Conservation (phyloP, 2,888 invertebrate species). For the Nipponacmea schrenckii region DNA sequence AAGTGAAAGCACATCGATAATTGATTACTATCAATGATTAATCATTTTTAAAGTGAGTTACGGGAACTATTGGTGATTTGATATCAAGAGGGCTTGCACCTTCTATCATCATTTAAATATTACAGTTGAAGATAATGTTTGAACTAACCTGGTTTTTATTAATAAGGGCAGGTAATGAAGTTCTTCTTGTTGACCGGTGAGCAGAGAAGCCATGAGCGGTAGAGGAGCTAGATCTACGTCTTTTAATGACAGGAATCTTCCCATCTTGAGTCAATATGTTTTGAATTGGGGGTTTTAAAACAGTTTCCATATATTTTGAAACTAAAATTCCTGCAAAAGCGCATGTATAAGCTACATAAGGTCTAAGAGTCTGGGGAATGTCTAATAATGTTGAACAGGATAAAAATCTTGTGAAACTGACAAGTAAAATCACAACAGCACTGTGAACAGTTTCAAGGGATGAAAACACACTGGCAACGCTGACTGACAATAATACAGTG, state of each 20-base stretch:
- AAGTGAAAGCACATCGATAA: too few relatives aligned
- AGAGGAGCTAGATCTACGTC: slow-evolving; percentile 63
- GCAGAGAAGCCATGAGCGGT: slow-evolving; percentile 55
- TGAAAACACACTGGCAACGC: slow-evolving; percentile 61
- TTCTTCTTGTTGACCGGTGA: slow-evolving; percentile 62
- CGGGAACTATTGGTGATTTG: too few relatives aligned
- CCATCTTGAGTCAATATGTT: slow-evolving; percentile 61
- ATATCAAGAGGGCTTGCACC: too few relatives aligned
- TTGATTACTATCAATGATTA: too few relatives aligned
- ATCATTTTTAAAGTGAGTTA: too few relatives aligned
- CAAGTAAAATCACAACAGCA: slow-evolving; percentile 57
- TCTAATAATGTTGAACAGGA: slow-evolving; percentile 59
- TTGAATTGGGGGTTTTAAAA: slow-evolving; percentile 58
- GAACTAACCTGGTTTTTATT: slow-evolving; percentile 61
- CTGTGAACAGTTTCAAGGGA: slow-evolving; percentile 61
- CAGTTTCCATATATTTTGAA: slow-evolving; percentile 66
- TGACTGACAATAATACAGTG: slow-evolving; percentile 56
- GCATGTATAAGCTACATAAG: slow-evolving; percentile 63
- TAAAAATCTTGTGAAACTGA: slow-evolving; percentile 62
- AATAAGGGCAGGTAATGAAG: slow-evolving; percentile 66
- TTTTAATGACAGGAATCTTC: slow-evolving; percentile 64
- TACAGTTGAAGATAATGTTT: neutral
- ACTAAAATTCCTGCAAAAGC: slow-evolving; percentile 62
- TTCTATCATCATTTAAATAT: too few relatives aligned
- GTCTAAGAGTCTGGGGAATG: slow-evolving; percentile 56